A percentile compares a stretch with the other conserved stretches of the same genome.
Evolutionary conservation across 1,140 invertebrate genomes (phyloP).

Genomic region (Frieseomelitta varia): DNA sequence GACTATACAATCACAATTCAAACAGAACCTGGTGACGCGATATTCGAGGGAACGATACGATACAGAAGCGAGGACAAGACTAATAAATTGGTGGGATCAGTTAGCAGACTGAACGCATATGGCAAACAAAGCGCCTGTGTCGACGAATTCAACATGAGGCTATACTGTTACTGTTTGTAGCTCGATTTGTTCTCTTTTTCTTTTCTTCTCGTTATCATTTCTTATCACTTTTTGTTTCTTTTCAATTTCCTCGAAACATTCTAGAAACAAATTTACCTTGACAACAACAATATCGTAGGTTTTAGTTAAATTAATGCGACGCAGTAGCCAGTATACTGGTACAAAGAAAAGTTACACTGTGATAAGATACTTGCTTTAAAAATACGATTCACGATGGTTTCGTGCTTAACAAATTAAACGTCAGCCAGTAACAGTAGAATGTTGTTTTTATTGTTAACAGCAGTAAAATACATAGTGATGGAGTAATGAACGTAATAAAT

Average conservation of each 20-base stretch:
- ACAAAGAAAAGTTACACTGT: not conserved
- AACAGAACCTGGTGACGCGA: conserved; percentile 86
- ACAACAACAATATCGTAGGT: not conserved
- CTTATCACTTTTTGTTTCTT: not conserved
- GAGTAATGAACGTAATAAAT: not conserved
- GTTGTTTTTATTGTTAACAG: not conserved
- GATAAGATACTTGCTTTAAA: conserved; percentile 31
- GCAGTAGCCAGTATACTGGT: not conserved
- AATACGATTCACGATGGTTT: not conserved
- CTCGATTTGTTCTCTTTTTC: not conserved
- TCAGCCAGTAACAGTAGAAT: not conserved
- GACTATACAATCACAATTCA: conserved; percentile 87
- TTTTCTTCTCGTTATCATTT: not conserved
- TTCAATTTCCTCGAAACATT: not conserved
- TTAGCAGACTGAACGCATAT: conserved; percentile 92
- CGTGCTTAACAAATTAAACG: conserved; percentile 2
- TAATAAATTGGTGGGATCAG: conserved; percentile 83
- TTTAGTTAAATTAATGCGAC: not conserved
- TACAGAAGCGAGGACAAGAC: conserved; percentile 75
- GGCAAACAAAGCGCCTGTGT: conserved; percentile 90
- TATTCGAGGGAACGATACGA: conserved; percentile 90
- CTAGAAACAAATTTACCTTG: too few species aligned
- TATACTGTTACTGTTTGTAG: conserved; percentile 88
- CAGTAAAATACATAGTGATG: not conserved
- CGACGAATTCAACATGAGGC: conserved; percentile 87